These are phyloP conservation scores for silkworm (Bombyx mori) DNA, from an alignment of 1,140 invertebrate species.

Conservation along the genomic window DNA sequence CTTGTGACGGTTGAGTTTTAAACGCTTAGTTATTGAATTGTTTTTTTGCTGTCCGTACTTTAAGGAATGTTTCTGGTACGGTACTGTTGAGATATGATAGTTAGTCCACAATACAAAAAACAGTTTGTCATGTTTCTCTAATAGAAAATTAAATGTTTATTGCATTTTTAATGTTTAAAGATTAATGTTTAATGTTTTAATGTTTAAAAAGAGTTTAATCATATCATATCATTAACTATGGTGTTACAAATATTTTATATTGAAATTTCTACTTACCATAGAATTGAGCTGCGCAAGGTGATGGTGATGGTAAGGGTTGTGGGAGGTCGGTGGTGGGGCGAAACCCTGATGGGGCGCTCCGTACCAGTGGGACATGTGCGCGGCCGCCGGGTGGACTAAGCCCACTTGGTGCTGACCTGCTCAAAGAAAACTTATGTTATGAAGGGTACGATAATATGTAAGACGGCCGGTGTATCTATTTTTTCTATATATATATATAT, in stretches of 20 bases:
- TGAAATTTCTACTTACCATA: slow-evolving; percentile 40
- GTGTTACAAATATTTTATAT: not conserved
- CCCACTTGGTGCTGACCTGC: slow-evolving; percentile 64
- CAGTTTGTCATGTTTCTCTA: too few species aligned
- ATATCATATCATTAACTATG: not conserved
- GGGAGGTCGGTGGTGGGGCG: slow-evolving; percentile 55
- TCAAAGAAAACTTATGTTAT: slow-evolving; percentile 5
- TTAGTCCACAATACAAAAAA: too few species aligned
- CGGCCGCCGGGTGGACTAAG: slow-evolving; percentile 57
- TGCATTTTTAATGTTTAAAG: too few species aligned
- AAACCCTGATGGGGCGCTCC: slow-evolving; percentile 63
- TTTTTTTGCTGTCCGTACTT: too few species aligned
- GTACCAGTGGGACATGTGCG: slow-evolving; percentile 68
- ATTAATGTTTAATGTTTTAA: not conserved
- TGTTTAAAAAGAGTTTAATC: not conserved
- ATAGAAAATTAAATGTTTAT: too few species aligned
- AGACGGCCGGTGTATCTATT: too few species aligned
- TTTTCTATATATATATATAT: too few species aligned
- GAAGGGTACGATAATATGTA: not conserved
- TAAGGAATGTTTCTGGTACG: too few species aligned
- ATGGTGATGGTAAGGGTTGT: slow-evolving; percentile 63
- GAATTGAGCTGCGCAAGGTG: slow-evolving; percentile 64
- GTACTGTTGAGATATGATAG: too few species aligned
- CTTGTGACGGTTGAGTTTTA: too few species aligned
- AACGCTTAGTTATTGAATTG: too few species aligned